These are phyloP conservation scores for Diabrotica balteata DNA, from an alignment of 2,888 invertebrate genomes.

Conservation along the genomic window DNA sequence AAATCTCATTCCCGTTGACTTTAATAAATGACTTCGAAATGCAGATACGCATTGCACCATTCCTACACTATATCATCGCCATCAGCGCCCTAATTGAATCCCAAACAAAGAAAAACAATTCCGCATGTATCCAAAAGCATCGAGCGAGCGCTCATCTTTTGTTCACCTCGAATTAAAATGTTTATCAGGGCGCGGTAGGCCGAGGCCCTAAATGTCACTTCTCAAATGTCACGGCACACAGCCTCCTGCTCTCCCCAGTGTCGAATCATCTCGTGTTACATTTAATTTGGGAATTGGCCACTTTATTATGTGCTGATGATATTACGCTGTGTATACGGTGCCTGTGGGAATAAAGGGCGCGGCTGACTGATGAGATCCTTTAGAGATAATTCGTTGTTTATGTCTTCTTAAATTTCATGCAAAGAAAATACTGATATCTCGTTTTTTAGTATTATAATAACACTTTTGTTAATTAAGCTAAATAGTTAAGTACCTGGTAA, in stretches of 20 bases:
- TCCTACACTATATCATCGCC: slow-evolving; percentile 15
- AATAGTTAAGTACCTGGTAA: too few relatives aligned
- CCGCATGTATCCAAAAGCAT: slow-evolving; percentile 24
- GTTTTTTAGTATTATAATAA: too few relatives aligned
- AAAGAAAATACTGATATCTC: too few relatives aligned
- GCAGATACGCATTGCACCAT: slow-evolving; percentile 16
- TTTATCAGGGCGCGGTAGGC: slow-evolving; percentile 38
- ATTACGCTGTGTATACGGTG: slow-evolving; percentile 24
- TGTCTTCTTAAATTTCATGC: too few relatives aligned
- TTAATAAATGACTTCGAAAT: slow-evolving; percentile 7
- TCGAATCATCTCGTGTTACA: slow-evolving; percentile 47
- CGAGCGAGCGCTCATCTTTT: slow-evolving; percentile 32
- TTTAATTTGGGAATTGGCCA: slow-evolving; percentile 48
- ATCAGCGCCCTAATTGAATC: slow-evolving; percentile 26
- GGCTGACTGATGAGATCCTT: slow-evolving; percentile 1
- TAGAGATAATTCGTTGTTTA: neutral
- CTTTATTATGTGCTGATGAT: slow-evolving; percentile 37
- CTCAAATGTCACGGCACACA: slow-evolving; percentile 52
- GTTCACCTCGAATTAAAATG: slow-evolving; percentile 38
- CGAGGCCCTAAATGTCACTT: slow-evolving; percentile 49
- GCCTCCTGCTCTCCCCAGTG: slow-evolving; percentile 37
- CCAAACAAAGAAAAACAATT: slow-evolving; percentile 32
- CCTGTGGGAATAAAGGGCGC: slow-evolving; percentile 42
- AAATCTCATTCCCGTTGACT: slow-evolving; percentile 2
- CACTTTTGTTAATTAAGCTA: too few relatives aligned